These are phyloP conservation scores for Alexandromys fortis DNA, from an alignment of 2,113 vertebrate species.

Conservation along the genomic window DNA sequence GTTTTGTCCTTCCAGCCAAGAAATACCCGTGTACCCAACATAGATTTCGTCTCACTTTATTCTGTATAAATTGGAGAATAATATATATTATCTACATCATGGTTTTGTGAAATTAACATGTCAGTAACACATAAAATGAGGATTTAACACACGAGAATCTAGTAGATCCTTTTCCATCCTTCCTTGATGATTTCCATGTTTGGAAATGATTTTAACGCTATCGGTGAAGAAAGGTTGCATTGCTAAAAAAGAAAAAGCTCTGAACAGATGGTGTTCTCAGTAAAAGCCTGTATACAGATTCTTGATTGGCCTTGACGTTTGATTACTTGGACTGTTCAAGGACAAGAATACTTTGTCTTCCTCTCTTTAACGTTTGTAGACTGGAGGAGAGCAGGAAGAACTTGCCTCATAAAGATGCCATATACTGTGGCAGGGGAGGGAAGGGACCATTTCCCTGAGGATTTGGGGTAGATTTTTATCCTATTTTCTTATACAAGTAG, in stretches of 20 bases:
- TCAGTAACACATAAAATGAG: background rate
- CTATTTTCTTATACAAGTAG: background rate
- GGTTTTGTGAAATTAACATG: constrained; percentile 2
- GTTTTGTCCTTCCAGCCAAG: background rate
- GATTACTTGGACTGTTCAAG: background rate
- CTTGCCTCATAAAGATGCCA: background rate
- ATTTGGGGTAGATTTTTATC: background rate
- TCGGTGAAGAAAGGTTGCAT: background rate
- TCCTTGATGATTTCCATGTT: background rate
- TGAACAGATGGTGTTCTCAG: background rate
- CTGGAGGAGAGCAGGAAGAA: background rate
- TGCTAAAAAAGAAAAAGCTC: background rate
- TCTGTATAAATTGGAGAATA: background rate
- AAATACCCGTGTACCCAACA: background rate
- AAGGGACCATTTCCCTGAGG: background rate
- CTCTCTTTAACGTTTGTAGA: background rate
- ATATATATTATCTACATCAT: background rate
- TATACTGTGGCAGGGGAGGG: background rate
- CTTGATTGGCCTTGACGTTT: background rate
- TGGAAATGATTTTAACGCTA: background rate
- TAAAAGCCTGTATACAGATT: background rate
- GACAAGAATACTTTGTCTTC: background rate
- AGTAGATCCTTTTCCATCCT: background rate
- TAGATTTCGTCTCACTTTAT: background rate
- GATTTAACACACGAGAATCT: background rate